phyloP scores from a whole-genome alignment of 2,797 vertebrate genomes.

The Sarcophilus harrisii region DNA sequence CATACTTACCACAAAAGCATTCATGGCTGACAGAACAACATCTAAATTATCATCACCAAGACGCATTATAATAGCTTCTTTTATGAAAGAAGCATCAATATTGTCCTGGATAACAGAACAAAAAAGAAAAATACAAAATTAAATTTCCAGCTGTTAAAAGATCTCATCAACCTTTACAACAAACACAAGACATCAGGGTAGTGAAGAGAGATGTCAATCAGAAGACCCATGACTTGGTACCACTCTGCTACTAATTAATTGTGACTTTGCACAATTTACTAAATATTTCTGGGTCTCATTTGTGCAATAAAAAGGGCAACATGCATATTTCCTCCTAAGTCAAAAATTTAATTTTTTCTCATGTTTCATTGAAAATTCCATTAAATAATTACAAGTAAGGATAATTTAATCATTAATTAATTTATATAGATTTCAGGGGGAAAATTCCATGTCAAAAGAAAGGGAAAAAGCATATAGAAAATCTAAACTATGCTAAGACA shows the following conservation, averaged over 20 bases:
- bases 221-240: background rate
- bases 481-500: background rate
- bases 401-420: background rate
- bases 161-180: background rate
- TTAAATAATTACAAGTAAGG: slow-evolving; percentile 1
- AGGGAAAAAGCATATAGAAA: background rate
- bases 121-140: slow-evolving; percentile 2
- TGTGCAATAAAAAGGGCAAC: background rate
- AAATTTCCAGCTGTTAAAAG: slow-evolving; percentile 9
- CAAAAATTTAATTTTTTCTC: background rate
- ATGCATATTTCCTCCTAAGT: background rate
- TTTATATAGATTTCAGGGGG: background rate
- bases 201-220: background rate
- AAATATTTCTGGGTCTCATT: background rate
- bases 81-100: slow-evolving; percentile 91
- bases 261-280: background rate
- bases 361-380: slow-evolving; percentile 12
- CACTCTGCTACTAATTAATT: background rate
- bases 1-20: slow-evolving; percentile 88
- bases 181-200: background rate
- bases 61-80: slow-evolving; percentile 89
- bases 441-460: background rate
- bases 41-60: slow-evolving; percentile 90
- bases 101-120: slow-evolving; percentile 84
- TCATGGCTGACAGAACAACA: slow-evolving; percentile 89